Evolutionary conservation across 2,113 vertebrate species (phyloP), one percentile per base, ranked within the genome.

Genomic region (Copsychus sechellarum): DNA sequence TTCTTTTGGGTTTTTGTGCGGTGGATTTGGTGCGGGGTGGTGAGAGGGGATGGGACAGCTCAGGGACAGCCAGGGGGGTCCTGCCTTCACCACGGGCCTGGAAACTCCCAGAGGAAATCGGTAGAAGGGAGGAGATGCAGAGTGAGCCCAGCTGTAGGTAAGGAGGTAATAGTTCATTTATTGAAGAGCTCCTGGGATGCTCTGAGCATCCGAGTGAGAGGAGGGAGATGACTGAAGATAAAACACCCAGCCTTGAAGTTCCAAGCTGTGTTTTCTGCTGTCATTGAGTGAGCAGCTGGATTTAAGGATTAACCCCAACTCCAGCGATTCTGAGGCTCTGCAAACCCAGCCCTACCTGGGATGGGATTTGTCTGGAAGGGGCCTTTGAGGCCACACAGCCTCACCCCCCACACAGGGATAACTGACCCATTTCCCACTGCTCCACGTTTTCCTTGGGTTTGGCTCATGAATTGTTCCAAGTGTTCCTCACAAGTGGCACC

Each of bases 281-380:
- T 2, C 4, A 11, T 4, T 26, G 9, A 0, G 0, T 1, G 16
- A 54, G 8, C 5, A 34, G 26, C 22, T 38, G 57, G 2, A 0
- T 53, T 76, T 29, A 45, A 79, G 40, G 48, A 17, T 5, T 42
- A 33, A 25, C 11, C 11, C 40, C 12, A 18, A 4, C 1, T 10
- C 20, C 0, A 1, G 57, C 0, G 0, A 15, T n/a, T n/a, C 22
- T 23, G 12, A 70, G 21, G 6, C 38, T 11, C 3, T 12, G 11
- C 18, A 62, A 74, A 51, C 0, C 43, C 71, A 16, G 12, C 34
- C 40, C 26, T 7, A 10, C 40, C 42, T 1, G 18, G 2, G 23
- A 18, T 25, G 38, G 70, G 80, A 48, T 8, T 8, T 0, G 1
- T 6, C 33, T 14, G 0, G 4, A 2, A 16, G 14, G 4, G 57